Conservation (phyloP, 2,113 vertebrate genomes). For the Pterocles orientalis region DNA sequence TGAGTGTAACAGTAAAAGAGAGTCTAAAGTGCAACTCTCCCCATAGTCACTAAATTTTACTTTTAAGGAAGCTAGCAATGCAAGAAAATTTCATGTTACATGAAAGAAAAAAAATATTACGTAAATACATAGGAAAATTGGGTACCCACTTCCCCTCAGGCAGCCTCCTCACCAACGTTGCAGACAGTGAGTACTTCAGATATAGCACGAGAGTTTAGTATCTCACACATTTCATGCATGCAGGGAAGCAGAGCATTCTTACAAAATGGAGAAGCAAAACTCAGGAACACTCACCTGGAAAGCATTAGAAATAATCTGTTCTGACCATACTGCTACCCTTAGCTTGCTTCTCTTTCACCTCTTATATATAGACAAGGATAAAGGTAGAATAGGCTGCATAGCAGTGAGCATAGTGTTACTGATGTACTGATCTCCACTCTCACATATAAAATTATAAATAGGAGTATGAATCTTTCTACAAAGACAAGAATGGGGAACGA, state of each 20-base stretch:
- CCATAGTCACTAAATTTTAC: not conserved
- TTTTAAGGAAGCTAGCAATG: not conserved
- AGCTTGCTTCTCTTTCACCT: not conserved
- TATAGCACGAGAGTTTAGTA: not conserved
- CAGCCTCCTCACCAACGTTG: not conserved
- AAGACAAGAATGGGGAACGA: not conserved
- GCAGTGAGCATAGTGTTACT: not conserved
- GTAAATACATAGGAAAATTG: slow-evolving; percentile 31
- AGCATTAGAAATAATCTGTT: not conserved
- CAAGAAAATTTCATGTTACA: not conserved
- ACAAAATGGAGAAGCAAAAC: not conserved
- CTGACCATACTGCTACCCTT: not conserved
- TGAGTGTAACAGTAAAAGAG: not conserved
- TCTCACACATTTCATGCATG: not conserved
- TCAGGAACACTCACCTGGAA: not conserved
- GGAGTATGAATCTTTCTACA: not conserved
- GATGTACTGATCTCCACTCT: not conserved
- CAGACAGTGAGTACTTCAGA: not conserved
- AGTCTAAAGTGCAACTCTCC: not conserved
- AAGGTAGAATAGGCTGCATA: not conserved
- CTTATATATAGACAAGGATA: not conserved
- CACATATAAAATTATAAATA: not conserved
- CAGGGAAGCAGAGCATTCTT: not conserved
- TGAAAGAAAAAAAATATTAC: not conserved
- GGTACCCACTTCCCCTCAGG: not conserved